Evolutionary conservation across 2,888 invertebrate species (phyloP), one percentile per base, ranked within the genome.

Genomic region (Metacarcinus magister): DNA sequence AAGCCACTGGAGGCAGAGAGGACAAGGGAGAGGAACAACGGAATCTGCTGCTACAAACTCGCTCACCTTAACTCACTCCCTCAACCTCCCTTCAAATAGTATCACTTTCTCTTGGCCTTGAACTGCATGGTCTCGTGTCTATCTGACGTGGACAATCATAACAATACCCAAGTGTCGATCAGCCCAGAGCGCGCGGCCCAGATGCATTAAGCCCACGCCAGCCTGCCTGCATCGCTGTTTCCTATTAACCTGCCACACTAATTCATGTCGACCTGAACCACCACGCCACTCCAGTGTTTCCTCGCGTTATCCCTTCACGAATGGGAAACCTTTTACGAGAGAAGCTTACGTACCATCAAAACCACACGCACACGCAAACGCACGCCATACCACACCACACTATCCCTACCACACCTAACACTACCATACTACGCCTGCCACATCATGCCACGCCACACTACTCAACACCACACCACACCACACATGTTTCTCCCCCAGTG

Each of bases 231-330:
- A 23, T 75, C 75, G 75, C 75, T 23, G 75, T 28, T 75, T n/a
- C 75, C 23, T 75, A 75, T 75, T 75, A 75, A 75, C 75, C 75
- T 75, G 75, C 75, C 82, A 82, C 82, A 32, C 28, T 82, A 82
- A 82, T 82, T 82, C 82, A 82, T 82, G 82, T 82, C 82, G 32
- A 28, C 32, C 28, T 8, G 32, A 32, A 82, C 10, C 82, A 32
- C 82, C 28, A 82, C 32, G 82, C 32, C 32, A 82, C 82, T 7
- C 28, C 82, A 82, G 13, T 32, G 28, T 32, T 82, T 32, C 82
- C 32, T 82, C 82, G 32, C 82, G 82, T 82, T 82, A 82, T 82
- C 32, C 32, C 82, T 82, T 10, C 82, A 28, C 32, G 32, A n/a
- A 67, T 67, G 67, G 67, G 67, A 82, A 82, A 82, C 28, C 82